These are phyloP conservation scores for Haplochromis vanheusdeni DNA, from an alignment of 2,113 vertebrate genomes.

Conservation along the genomic window DNA sequence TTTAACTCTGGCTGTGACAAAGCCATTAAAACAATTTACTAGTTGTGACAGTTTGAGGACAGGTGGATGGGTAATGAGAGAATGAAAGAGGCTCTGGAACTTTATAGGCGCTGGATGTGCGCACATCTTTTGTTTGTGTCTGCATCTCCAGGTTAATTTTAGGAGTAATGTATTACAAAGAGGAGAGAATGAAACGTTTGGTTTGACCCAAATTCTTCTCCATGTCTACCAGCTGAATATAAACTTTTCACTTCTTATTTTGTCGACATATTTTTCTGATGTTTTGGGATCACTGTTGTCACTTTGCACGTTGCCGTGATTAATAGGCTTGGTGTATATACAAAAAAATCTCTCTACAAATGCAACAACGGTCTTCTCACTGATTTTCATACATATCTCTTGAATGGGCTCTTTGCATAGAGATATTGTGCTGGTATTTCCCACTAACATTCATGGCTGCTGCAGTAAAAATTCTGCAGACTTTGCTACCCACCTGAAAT, in stretches of 20 bases:
- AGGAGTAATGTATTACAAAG: not conserved
- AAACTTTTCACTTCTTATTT: not conserved
- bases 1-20: not conserved
- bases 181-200: not conserved
- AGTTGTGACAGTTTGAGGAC: slow-evolving; percentile 20
- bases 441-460: not conserved
- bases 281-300: not conserved
- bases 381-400: not conserved
- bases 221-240: not conserved
- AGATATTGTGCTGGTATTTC: not conserved
- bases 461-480: not conserved
- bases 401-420: not conserved
- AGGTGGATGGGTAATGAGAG: not conserved
- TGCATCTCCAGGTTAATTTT: not conserved
- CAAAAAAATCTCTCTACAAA: not conserved
- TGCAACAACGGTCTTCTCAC: not conserved
- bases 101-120: not conserved
- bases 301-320: not conserved
- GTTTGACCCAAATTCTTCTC: not conserved
- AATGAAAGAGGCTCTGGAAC: slow-evolving; percentile 4
- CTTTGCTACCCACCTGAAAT: not conserved
- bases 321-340: not conserved
- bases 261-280: not conserved
- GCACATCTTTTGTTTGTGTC: not conserved
- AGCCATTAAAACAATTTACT: not conserved